phyloP scores from a whole-genome alignment of 2,113 vertebrate species.

The Tauraco erythrolophus region DNA sequence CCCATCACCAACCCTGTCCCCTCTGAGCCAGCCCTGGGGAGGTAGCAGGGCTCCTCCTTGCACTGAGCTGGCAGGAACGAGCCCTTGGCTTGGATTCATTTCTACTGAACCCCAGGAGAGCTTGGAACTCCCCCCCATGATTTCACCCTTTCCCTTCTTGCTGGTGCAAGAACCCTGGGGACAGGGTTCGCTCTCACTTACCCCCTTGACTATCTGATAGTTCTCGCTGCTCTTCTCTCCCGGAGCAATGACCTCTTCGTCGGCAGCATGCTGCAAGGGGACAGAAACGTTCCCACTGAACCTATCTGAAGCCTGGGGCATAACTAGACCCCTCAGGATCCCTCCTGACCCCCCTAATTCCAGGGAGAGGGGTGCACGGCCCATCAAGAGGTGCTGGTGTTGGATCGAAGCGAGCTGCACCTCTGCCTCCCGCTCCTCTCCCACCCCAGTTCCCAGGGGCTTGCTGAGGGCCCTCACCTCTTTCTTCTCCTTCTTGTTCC shows the following conservation, averaged over 20 bases:
- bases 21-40: background rate
- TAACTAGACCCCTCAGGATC: background rate
- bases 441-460: fast-evolving
- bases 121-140: background rate
- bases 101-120: background rate
- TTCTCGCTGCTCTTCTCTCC: constrained; percentile 92
- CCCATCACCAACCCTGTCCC: background rate
- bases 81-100: background rate
- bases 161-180: fast-evolving
- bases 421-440: background rate
- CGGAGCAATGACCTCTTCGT: constrained; percentile 76
- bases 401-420: background rate
- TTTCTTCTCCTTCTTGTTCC: constrained; percentile 83
- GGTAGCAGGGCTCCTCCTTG: background rate
- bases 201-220: constrained; percentile 94
- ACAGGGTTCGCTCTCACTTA: constrained; percentile 39
- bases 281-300: background rate
- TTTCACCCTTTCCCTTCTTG: background rate
- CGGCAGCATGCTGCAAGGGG: constrained; percentile 54
- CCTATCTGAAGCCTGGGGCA: background rate
- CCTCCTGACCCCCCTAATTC: background rate
- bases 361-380: background rate
- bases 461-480: constrained; percentile 68
- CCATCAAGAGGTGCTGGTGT: fast-evolving
- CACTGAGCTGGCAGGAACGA: background rate